A percentile compares a stretch with the other conserved stretches of the same genome.
Conservation (phyloP, 2,797 vertebrate species). For the Darevskia mixta region DNA sequence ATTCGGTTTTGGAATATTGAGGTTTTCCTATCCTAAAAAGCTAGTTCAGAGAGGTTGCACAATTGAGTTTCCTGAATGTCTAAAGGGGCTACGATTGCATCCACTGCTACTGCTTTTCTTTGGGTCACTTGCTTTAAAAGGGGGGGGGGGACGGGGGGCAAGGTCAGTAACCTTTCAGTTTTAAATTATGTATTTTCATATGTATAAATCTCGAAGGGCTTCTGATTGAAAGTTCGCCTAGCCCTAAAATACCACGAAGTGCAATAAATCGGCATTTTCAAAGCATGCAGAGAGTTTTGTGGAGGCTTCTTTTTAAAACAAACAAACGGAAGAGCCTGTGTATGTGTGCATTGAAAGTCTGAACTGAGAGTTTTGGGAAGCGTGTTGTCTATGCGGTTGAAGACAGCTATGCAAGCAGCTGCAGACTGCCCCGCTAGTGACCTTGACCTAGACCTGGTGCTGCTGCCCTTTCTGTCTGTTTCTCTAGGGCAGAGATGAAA, state of each 20-base stretch:
- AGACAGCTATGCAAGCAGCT: constrained; percentile 63
- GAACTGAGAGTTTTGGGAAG: constrained; percentile 25
- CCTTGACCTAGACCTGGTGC: constrained; percentile 83
- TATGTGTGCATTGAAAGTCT: neutral
- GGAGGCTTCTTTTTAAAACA: neutral
- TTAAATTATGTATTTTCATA: neutral
- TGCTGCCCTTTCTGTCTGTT: constrained; percentile 76
- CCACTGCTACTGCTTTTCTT: constrained; percentile 43
- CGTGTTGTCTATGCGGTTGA: constrained; percentile 11
- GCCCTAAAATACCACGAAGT: neutral
- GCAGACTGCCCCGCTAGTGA: constrained; percentile 78
- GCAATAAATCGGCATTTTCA: neutral
- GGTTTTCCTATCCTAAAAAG: constrained; percentile 39
- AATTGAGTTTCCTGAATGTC: constrained; percentile 60
- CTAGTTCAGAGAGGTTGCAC: constrained; percentile 62
- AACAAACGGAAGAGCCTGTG: no score
- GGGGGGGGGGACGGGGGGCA: no score
- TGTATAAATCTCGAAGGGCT: neutral
- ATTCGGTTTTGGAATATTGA: constrained; percentile 66
- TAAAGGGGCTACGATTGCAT: constrained; percentile 48
- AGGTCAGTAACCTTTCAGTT: neutral
- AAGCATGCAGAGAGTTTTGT: constrained; percentile 17
- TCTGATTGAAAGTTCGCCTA: neutral
- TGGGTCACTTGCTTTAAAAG: constrained; percentile 10
- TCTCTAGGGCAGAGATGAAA: constrained; percentile 75